Conservation (phyloP, 2,797 vertebrate genomes). For the Artibeus jamaicensis region DNA sequence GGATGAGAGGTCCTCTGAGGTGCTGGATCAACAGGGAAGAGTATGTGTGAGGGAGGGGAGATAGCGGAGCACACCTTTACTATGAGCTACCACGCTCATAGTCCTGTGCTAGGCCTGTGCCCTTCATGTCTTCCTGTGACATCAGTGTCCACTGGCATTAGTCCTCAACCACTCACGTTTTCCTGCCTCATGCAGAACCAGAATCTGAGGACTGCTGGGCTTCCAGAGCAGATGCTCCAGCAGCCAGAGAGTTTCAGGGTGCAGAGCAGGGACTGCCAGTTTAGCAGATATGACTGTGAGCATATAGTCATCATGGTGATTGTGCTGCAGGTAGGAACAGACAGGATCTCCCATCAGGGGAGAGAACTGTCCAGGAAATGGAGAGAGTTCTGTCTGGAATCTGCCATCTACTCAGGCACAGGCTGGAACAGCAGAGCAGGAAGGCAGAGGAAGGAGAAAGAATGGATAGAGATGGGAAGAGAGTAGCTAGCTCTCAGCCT, state of each 20-base stretch:
- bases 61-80: not conserved
- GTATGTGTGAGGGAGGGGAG: too few species aligned
- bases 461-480: too few species aligned
- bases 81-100: fast-evolving
- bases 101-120: not conserved
- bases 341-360: not conserved
- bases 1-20: not conserved
- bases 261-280: not conserved
- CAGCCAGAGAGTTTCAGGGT: not conserved
- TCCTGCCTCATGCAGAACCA: not conserved
- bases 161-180: not conserved
- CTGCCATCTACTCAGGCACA: too few species aligned
- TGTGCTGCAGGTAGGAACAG: not conserved
- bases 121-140: not conserved
- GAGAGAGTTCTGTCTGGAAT: not conserved
- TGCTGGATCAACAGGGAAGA: not conserved
- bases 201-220: not conserved
- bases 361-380: not conserved
- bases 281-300: not conserved
- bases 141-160: not conserved
- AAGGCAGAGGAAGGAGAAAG: not conserved
- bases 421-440: not conserved
- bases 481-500: not conserved
- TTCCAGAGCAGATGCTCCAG: not conserved
- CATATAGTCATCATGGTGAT: not conserved